Evolutionary conservation across 2,113 vertebrate species (phyloP).

Genomic region (Falcunculus frontatus): DNA sequence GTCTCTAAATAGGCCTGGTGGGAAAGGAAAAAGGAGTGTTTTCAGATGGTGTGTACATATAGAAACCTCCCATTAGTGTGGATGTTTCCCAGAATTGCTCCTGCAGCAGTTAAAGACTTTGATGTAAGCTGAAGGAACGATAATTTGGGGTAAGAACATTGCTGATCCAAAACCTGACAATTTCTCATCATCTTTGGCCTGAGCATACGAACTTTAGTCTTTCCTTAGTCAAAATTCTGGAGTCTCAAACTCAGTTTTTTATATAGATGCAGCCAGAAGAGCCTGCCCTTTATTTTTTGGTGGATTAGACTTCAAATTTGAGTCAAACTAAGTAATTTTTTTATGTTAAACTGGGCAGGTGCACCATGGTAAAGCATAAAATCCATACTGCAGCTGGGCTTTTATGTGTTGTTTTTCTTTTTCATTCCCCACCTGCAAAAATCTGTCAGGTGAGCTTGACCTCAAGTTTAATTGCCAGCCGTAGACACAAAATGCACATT

Average conservation of each 20-base stretch:
- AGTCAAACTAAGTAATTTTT: not conserved
- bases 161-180: not conserved
- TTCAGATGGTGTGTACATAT: not conserved
- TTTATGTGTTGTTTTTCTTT: not conserved
- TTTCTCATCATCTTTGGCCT: accelerated
- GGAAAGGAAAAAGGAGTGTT: not conserved
- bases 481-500: not conserved
- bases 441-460: not conserved
- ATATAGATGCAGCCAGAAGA: not conserved
- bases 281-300: not conserved
- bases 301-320: not conserved
- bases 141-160: not conserved
- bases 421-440: not conserved
- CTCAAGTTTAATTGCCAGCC: not conserved
- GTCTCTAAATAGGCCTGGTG: not conserved
- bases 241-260: not conserved
- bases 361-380: not conserved
- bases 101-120: not conserved
- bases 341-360: not conserved
- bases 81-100: not conserved
- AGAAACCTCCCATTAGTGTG: not conserved
- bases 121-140: accelerated
- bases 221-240: not conserved
- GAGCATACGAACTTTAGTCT: not conserved
- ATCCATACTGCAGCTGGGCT: not conserved